Conservation (phyloP, 2,888 invertebrate species). For the Drosophila lacicola region DNA sequence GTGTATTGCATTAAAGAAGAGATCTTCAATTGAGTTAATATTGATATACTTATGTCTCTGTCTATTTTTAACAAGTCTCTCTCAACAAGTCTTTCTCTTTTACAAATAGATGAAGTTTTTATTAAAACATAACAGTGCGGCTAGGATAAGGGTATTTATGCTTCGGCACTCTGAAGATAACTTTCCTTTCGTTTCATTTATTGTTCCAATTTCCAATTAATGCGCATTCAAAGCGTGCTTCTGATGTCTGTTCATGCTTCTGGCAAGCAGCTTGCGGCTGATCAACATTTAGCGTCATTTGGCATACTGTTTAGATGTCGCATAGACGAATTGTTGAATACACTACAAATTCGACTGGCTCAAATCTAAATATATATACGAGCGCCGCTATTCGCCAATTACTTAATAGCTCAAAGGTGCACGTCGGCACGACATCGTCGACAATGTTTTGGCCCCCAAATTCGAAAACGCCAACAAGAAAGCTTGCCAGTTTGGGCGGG, state of each 20-base stretch:
- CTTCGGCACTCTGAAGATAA: background rate
- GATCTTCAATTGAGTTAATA: no score
- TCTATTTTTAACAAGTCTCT: no score
- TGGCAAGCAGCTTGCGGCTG: slow-evolving; percentile 60
- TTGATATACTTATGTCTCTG: no score
- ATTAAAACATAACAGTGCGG: no score
- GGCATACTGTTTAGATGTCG: slow-evolving; percentile 40
- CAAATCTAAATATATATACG: slow-evolving; percentile 61
- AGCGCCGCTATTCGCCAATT: slow-evolving; percentile 61
- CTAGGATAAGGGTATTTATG: background rate
- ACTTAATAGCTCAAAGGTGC: slow-evolving; percentile 73
- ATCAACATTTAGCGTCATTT: slow-evolving; percentile 72
- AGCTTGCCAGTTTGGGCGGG: slow-evolving; percentile 49
- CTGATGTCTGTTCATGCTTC: slow-evolving; percentile 57
- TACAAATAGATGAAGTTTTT: no score
- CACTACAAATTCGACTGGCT: slow-evolving; percentile 33
- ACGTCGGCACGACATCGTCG: slow-evolving; percentile 34
- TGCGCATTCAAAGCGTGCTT: slow-evolving; percentile 1
- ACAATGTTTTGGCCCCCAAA: slow-evolving; percentile 31
- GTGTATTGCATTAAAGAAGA: no score
- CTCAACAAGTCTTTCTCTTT: no score
- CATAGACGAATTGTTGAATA: background rate
- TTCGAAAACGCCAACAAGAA: slow-evolving; percentile 27
- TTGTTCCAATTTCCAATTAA: background rate
- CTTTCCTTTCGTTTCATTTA: background rate